phyloP scores from a whole-genome alignment of 2,113 vertebrate genomes.

The Tapirus terrestris region DNA sequence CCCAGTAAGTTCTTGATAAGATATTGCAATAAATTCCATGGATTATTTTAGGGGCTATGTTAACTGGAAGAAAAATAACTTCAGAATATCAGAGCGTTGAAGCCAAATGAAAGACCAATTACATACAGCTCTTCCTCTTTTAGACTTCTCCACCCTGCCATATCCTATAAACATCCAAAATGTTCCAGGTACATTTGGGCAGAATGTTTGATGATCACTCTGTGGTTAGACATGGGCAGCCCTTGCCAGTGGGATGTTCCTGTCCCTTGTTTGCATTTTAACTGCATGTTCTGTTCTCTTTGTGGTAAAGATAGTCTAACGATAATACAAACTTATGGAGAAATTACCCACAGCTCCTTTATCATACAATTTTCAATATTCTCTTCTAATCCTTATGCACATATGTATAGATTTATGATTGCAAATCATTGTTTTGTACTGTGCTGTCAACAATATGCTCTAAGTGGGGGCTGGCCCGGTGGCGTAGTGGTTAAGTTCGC shows the following conservation, averaged over 20 bases:
- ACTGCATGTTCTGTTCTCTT: conserved; percentile 34
- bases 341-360: background rate
- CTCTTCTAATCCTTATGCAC: background rate
- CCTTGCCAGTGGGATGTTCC: background rate
- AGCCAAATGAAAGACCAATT: background rate
- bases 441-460: background rate
- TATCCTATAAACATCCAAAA: background rate
- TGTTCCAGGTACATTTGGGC: background rate
- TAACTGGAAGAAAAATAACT: background rate
- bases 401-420: background rate
- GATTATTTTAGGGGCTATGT: background rate
- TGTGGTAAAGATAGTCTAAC: background rate
- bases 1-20: background rate
- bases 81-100: background rate
- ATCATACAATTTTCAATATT: background rate
- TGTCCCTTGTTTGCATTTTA: background rate
- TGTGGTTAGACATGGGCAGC: background rate
- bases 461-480: background rate
- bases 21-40: background rate
- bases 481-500: too few relatives aligned
- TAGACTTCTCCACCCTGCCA: background rate
- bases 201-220: background rate
- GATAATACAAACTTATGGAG: background rate
- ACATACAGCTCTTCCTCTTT: background rate
- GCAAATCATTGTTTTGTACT: background rate